phyloP scores from a whole-genome alignment of 1,140 invertebrate species.

The Anagrus nilaparvatae region DNA sequence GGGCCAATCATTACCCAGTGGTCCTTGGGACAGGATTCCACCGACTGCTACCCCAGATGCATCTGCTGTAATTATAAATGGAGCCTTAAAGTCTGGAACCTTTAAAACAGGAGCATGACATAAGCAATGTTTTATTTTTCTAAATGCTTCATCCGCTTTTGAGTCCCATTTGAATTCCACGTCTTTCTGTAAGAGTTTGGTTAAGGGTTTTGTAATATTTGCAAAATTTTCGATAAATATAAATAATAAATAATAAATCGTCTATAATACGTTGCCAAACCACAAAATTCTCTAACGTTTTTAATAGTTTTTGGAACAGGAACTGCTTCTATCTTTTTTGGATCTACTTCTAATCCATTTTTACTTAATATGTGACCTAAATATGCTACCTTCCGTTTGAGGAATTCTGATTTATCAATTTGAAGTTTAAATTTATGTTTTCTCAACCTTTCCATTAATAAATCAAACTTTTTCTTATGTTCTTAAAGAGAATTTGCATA shows the following conservation, averaged over 20 bases:
- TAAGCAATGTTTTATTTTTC: slow-evolving; percentile 1
- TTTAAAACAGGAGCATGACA: slow-evolving; percentile 10
- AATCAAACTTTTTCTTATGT: no score
- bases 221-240: slow-evolving; percentile 20
- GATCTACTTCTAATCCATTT: no score
- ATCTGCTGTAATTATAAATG: slow-evolving; percentile 19
- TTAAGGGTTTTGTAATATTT: slow-evolving; percentile 17
- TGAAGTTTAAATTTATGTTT: no score
- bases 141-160: slow-evolving; percentile 8
- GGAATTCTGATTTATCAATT: no score
- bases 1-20: slow-evolving; percentile 14
- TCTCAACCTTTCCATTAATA: no score
- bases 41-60: slow-evolving; percentile 16
- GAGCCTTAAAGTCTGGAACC: slow-evolving; percentile 15
- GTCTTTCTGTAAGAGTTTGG: slow-evolving; percentile 16
- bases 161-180: slow-evolving; percentile 7
- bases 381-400: no score
- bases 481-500: slow-evolving; percentile 17
- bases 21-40: slow-evolving; percentile 17
- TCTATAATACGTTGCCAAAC: no score
- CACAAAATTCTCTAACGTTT: no score
- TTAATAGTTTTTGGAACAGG: no score
- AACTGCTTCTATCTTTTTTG: no score
- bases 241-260: no score
- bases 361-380: no score